Conservation (phyloP, 2,113 vertebrate genomes). For the Arizona elegans region DNA sequence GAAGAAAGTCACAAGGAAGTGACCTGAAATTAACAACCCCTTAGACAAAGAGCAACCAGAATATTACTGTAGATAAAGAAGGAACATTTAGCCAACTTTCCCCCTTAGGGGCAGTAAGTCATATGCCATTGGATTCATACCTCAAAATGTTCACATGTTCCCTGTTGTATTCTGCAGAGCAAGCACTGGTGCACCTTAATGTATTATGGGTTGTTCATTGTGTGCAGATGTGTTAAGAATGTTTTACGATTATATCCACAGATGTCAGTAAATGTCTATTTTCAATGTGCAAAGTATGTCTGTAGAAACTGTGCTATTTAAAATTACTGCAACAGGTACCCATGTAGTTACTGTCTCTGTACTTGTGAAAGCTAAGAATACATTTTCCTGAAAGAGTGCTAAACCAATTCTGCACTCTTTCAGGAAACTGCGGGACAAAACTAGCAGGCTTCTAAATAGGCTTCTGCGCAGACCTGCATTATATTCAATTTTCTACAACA, state of each 20-base stretch:
- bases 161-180: not conserved
- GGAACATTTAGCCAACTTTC: not conserved
- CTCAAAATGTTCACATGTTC: not conserved
- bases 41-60: not conserved
- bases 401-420: not conserved
- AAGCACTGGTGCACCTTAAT: not conserved
- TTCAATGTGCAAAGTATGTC: not conserved
- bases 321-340: not conserved
- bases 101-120: not conserved
- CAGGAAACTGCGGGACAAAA: not conserved
- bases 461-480: not conserved
- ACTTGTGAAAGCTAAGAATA: slow-evolving; percentile 1
- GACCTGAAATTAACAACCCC: not conserved
- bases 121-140: not conserved
- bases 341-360: not conserved
- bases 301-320: not conserved
- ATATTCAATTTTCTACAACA: not conserved
- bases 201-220: not conserved
- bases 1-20: not conserved
- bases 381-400: not conserved
- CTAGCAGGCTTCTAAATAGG: not conserved
- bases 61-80: not conserved
- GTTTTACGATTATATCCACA: not conserved
- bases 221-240: not conserved
- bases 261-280: not conserved